Evolutionary conservation across 2,113 vertebrate genomes (phyloP).

Genomic region (Sapajus apella): DNA sequence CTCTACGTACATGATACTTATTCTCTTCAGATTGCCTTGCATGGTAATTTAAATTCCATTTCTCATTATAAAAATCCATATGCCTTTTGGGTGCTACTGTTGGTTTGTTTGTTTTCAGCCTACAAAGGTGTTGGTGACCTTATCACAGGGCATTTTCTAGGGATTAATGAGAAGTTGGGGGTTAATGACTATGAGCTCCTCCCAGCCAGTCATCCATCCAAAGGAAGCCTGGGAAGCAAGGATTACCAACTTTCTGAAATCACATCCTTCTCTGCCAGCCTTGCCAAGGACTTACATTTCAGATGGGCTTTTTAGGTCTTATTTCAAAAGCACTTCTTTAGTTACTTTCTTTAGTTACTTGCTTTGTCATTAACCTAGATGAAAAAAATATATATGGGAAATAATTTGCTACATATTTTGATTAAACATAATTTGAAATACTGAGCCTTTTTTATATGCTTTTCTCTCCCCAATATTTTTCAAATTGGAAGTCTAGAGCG

Average conservation of each 20-base stretch:
- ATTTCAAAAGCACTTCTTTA: not conserved
- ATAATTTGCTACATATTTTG: not conserved
- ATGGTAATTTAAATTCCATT: conserved; percentile 52
- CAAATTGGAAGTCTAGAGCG: not conserved
- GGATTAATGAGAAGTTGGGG: conserved; percentile 59
- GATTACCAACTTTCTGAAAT: conserved; percentile 47
- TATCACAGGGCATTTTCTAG: conserved; percentile 44
- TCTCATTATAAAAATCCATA: conserved; percentile 60
- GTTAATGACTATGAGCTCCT: conserved; percentile 58
- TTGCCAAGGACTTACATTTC: not conserved
- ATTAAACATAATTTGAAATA: not conserved
- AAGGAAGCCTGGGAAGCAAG: conserved; percentile 22
- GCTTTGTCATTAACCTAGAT: not conserved
- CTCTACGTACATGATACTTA: not conserved
- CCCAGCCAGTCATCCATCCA: conserved; percentile 51
- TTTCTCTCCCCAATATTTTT: not conserved
- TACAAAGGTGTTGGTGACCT: conserved; percentile 49
- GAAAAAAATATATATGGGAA: not conserved
- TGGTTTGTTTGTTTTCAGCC: conserved; percentile 62
- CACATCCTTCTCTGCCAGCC: not conserved
- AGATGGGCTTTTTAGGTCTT: not conserved
- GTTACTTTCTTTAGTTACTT: not conserved
- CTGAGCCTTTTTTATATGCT: not conserved
- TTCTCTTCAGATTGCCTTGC: conserved; percentile 2
- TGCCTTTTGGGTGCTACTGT: conserved; percentile 24